Conservation (phyloP, 2,797 vertebrate genomes). For the Salarias fasciatus region DNA sequence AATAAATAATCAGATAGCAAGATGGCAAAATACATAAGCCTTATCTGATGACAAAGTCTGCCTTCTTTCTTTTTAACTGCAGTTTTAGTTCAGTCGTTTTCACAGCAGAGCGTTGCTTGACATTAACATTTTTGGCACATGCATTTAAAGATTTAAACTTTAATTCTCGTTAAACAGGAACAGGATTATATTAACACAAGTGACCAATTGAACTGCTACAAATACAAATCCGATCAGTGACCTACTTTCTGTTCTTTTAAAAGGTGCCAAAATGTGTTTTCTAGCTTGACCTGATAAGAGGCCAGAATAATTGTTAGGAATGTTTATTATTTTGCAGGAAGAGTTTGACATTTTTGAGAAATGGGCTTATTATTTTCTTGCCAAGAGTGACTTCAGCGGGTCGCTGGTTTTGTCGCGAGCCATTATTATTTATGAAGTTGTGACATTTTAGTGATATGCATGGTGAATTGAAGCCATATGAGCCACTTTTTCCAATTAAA, state of each 20-base stretch:
- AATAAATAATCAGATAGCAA: constrained; percentile 23
- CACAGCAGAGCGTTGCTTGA: constrained; percentile 18
- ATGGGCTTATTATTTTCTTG: not conserved
- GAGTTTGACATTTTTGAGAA: not conserved
- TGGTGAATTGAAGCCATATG: not conserved
- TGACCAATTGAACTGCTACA: constrained; percentile 1
- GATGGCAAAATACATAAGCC: constrained; percentile 24
- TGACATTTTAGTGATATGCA: not conserved
- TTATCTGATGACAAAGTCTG: constrained; percentile 29
- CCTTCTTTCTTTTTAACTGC: constrained; percentile 4
- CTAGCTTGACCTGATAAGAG: not conserved
- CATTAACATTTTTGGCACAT: constrained; percentile 13
- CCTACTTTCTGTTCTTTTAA: not conserved
- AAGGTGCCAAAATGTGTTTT: not conserved
- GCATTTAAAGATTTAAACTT: constrained; percentile 13
- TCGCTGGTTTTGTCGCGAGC: not conserved
- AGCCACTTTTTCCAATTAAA: not conserved
- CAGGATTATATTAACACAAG: constrained; percentile 10
- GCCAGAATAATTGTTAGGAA: not conserved
- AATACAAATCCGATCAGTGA: not conserved
- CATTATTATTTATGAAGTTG: not conserved
- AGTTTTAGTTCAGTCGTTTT: constrained; percentile 19
- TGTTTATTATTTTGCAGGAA: not conserved
- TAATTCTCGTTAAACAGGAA: constrained; percentile 15
- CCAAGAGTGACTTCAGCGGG: not conserved